These are phyloP conservation scores for Scylla paramamosain DNA, from an alignment of 1,140 invertebrate species.

Conservation along the genomic window DNA sequence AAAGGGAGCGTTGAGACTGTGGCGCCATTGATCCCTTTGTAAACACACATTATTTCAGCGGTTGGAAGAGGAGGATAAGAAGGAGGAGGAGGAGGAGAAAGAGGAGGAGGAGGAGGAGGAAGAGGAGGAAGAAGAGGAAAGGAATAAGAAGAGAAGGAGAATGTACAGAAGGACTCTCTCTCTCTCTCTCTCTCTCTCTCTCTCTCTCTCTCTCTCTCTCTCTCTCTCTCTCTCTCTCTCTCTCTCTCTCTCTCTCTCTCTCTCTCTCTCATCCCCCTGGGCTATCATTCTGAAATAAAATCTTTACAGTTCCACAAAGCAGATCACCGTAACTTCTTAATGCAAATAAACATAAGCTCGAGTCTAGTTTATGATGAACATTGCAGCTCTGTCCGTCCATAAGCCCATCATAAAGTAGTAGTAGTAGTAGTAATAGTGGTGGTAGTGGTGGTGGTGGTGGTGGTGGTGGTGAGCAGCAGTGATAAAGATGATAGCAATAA, in stretches of 20 bases:
- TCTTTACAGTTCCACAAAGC: too few relatives aligned
- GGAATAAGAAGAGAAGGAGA: neutral
- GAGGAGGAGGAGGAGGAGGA: neutral
- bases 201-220: neutral
- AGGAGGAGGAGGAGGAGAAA: neutral
- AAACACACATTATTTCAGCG: too few relatives aligned
- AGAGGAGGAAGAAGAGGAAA: neutral
- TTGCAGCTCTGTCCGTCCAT: too few relatives aligned
- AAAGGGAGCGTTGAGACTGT: neutral
- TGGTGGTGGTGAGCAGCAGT: neutral
- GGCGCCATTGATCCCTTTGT: neutral
- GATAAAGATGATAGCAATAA: too few relatives aligned
- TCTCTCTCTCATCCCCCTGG: too few relatives aligned
- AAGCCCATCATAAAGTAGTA: neutral
- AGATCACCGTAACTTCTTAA: too few relatives aligned
- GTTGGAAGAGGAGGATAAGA: too few relatives aligned
- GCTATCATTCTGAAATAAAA: too few relatives aligned
- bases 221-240: too few relatives aligned
- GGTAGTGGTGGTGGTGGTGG: neutral
- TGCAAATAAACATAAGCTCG: too few relatives aligned
- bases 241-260: too few relatives aligned
- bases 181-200: constrained; percentile 38
- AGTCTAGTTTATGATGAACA: too few relatives aligned
- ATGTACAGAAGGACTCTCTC: neutral
- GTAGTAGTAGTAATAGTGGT: constrained; percentile 2